phyloP scores from a whole-genome alignment of 2,888 invertebrate species.

The Drosophila phalerata region DNA sequence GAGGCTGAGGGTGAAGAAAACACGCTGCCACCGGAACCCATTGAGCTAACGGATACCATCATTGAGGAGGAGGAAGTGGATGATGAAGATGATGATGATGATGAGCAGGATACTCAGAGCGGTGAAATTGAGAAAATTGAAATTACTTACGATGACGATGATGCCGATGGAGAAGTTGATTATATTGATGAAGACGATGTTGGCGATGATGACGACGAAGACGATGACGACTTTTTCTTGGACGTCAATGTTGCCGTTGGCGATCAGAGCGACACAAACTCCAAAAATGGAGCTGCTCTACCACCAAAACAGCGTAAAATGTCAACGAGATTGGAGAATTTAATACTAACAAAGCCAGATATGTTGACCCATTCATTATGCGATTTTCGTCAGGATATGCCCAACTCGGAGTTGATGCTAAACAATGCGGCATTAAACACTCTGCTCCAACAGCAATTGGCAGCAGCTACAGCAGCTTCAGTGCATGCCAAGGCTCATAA shows the following conservation, averaged over 20 bases:
- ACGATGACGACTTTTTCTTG: constrained; percentile 72
- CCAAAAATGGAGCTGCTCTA: constrained; percentile 56
- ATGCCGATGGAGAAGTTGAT: constrained; percentile 68
- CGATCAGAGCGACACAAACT: constrained; percentile 46
- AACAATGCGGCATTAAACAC: constrained; percentile 75
- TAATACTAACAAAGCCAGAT: constrained; percentile 82
- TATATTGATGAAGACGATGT: constrained; percentile 81
- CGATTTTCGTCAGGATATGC: constrained; percentile 84
- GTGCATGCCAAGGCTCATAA: constrained; percentile 70
- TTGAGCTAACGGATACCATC: constrained; percentile 61
- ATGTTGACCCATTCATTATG: constrained; percentile 84
- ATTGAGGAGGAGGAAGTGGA: constrained; percentile 72
- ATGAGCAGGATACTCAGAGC: constrained; percentile 78
- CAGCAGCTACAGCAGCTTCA: constrained; percentile 73
- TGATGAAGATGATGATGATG: constrained; percentile 69
- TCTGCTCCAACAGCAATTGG: constrained; percentile 81
- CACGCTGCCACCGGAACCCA: constrained; percentile 69
- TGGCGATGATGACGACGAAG: constrained; percentile 74
- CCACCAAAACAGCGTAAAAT: constrained; percentile 78
- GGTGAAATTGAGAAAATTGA: constrained; percentile 78
- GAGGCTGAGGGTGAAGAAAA: constrained; percentile 64
- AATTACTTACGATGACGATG: constrained; percentile 63
- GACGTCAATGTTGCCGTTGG: constrained; percentile 69
- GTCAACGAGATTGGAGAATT: constrained; percentile 82
- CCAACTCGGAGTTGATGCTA: constrained; percentile 81